Evolutionary conservation across 2,797 vertebrate genomes (phyloP), one percentile per base, ranked within the genome.

Genomic region (Pangasius sanitwongsei): DNA sequence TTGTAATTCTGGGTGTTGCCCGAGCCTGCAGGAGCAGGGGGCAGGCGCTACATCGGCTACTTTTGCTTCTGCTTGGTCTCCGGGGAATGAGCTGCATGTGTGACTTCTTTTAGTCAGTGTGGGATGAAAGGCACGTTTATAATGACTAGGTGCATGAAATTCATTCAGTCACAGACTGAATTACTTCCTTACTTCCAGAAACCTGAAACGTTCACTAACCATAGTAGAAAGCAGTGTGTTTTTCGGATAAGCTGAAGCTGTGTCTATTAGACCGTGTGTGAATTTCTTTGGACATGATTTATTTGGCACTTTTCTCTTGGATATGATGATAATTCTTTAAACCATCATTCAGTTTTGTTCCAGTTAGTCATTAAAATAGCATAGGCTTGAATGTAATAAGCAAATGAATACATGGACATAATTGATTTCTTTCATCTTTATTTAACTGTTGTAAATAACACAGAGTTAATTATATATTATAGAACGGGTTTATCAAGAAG

Each of bases 1-100:
- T 91, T 91, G 91, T 90, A 61, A 88, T 78, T 77, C 37, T 75
- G 86, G 83, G 80, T n/a, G 75, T 81, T 72, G 90, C 63, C 78
- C 55, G 50, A n/a, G 89, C 69, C 74, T 89, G 86, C 83, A 77
- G 70, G 25, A 63, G 57, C 61, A 20, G 16, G 78, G 74, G 41
- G 16, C 55, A 74, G n/a, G 34, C 57, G 0, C 65, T 70, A 28
- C 25, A 13, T 16, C 4, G 4, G 69, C 72, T 53, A 6, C 61
- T 78, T 80, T 69, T 85, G 74, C 61, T 69, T 34, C 65, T 44
- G 67, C 69, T 55, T 37, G 57, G 67, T 41, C 70, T 77, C 31
- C 18, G 34, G 37, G 31, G 74, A 69, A 16, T 1, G 31, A 65
- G 37, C 20, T 55, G 61, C 69, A n/a, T 86, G 85, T 87, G 77